Conservation (phyloP, 1,140 invertebrate species). For the Sitophilus oryzae region DNA sequence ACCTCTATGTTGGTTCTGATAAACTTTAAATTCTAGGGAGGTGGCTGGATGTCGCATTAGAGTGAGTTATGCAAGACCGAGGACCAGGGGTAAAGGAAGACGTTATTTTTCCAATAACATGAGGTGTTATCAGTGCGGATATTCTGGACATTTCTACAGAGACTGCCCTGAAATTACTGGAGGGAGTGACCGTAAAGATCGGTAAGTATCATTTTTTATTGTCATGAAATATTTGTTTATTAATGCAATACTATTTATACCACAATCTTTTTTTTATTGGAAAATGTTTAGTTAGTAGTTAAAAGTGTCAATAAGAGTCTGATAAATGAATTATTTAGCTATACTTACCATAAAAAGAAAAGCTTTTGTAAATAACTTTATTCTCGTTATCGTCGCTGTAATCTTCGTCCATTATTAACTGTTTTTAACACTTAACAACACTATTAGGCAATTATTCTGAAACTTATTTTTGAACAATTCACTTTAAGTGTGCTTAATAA, state of each 20-base stretch:
- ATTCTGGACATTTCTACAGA: slow-evolving; percentile 58
- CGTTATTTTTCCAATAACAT: slow-evolving; percentile 53
- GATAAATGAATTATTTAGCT: too few relatives aligned
- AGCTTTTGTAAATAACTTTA: slow-evolving; percentile 6
- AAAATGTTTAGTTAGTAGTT: neutral
- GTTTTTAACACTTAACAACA: too few relatives aligned
- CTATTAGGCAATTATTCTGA: too few relatives aligned
- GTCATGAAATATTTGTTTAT: neutral
- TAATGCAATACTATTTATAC: too few relatives aligned
- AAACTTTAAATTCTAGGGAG: slow-evolving; percentile 40
- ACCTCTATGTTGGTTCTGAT: too few relatives aligned
- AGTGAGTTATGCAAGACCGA: slow-evolving; percentile 45
- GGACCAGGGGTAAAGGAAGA: slow-evolving; percentile 44
- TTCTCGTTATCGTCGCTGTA: neutral
- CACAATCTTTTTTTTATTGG: too few relatives aligned
- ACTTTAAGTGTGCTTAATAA: neutral
- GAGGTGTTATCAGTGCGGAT: slow-evolving; percentile 61
- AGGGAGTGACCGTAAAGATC: slow-evolving; percentile 31
- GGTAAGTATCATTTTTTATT: slow-evolving; percentile 22
- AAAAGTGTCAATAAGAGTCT: too few relatives aligned
- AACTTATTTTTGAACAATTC: neutral
- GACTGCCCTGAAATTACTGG: slow-evolving; percentile 52
- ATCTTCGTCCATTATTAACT: too few relatives aligned
- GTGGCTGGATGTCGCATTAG: slow-evolving; percentile 44
- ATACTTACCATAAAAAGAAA: slow-evolving; percentile 10